These are phyloP conservation scores for Pseudois nayaur DNA, from an alignment of 2,113 vertebrate species.

Conservation along the genomic window DNA sequence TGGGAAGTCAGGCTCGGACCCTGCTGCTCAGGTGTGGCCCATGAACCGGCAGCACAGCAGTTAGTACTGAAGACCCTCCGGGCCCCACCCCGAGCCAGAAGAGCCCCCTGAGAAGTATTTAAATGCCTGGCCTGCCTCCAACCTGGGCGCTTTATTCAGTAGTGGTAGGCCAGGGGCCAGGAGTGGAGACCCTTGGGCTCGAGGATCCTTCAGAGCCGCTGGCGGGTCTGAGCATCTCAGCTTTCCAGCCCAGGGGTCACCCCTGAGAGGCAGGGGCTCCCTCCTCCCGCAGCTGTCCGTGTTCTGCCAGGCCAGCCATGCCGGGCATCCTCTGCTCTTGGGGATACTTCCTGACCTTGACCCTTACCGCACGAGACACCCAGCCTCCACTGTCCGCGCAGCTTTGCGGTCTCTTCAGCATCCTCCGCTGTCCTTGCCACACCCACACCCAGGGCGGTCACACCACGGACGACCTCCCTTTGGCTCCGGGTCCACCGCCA, in stretches of 20 bases:
- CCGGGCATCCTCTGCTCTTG: neutral
- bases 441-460: accelerated
- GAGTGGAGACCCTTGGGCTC: neutral
- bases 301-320: neutral
- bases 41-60: neutral
- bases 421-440: neutral
- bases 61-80: neutral
- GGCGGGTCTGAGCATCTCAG: neutral
- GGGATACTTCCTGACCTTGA: neutral
- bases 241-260: neutral
- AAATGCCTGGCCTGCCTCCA: neutral
- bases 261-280: neutral
- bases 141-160: neutral
- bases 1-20: neutral
- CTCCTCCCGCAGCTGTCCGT: neutral
- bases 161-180: too few species aligned
- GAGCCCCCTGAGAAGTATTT: neutral
- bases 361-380: neutral
- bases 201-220: neutral
- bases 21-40: neutral
- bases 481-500: neutral
- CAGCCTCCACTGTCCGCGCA: neutral
- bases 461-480: too few species aligned
- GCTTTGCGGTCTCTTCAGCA: neutral
- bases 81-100: neutral